These are phyloP conservation scores for Caranx ignobilis DNA, from an alignment of 2,113 vertebrate genomes.

Conservation along the genomic window DNA sequence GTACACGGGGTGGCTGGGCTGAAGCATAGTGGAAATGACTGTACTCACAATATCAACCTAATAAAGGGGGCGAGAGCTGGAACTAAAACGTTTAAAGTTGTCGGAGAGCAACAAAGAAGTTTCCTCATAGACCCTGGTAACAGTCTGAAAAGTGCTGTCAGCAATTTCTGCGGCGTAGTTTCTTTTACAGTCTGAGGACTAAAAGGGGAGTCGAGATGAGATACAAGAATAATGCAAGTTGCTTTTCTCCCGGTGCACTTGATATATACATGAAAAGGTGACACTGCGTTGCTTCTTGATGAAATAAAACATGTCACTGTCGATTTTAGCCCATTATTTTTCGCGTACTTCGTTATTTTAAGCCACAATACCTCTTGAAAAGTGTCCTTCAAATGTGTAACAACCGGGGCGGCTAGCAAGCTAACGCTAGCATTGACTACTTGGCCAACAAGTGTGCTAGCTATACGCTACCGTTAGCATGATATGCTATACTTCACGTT, in stretches of 20 bases:
- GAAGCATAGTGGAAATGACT: not conserved
- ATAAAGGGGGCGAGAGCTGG: not conserved
- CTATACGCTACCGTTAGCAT: slow-evolving; percentile 66
- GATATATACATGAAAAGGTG: not conserved
- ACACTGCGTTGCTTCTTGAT: not conserved
- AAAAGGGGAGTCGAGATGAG: slow-evolving; percentile 3
- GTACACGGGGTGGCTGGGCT: not conserved
- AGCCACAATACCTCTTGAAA: not conserved
- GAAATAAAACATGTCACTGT: not conserved
- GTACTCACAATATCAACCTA: not conserved
- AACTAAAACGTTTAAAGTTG: not conserved
- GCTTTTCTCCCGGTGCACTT: not conserved
- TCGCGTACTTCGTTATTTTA: not conserved
- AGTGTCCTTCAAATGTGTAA: slow-evolving; percentile 50
- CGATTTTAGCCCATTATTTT: not conserved
- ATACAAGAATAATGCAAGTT: slow-evolving; percentile 1
- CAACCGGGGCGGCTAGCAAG: slow-evolving; percentile 67
- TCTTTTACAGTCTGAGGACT: not conserved
- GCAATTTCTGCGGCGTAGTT: no score
- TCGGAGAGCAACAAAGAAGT: not conserved
- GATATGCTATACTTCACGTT: slow-evolving; percentile 25
- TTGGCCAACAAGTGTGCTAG: slow-evolving; percentile 71
- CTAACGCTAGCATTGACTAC: slow-evolving; percentile 60
- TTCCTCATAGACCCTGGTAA: not conserved
- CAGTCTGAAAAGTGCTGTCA: not conserved